These are phyloP conservation scores for Atlantisia rogersi DNA, from an alignment of 2,113 vertebrate genomes.

Conservation along the genomic window DNA sequence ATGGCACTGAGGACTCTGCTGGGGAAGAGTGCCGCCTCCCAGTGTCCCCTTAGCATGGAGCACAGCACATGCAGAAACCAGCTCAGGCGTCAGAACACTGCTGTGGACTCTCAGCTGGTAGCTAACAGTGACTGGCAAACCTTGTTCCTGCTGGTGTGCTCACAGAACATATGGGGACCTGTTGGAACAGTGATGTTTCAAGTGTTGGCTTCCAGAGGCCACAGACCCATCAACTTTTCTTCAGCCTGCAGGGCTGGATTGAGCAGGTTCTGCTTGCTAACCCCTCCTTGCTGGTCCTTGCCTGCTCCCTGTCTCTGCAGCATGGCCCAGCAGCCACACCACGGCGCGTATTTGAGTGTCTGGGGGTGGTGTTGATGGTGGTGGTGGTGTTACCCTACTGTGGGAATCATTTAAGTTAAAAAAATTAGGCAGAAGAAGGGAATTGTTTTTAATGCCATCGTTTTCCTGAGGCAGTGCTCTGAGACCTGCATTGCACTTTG, in stretches of 20 bases:
- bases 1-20: accelerated
- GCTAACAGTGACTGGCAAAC: background rate
- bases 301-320: background rate
- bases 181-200: background rate
- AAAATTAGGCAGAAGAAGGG: background rate
- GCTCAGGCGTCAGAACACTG: background rate
- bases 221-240: background rate
- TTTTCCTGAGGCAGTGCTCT: background rate
- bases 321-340: background rate
- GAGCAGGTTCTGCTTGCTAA: background rate
- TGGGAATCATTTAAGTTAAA: background rate
- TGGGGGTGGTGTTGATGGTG: background rate
- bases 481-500: background rate
- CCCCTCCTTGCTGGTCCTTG: background rate
- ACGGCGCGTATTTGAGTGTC: background rate
- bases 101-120: background rate
- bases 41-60: background rate
- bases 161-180: accelerated
- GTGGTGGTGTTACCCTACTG: background rate
- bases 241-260: accelerated
- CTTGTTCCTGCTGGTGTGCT: background rate
- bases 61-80: background rate
- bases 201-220: background rate
- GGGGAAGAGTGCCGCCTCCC: background rate
- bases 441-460: background rate